phyloP scores from a whole-genome alignment of 2,888 invertebrate genomes.

The Nomada fabriciana region DNA sequence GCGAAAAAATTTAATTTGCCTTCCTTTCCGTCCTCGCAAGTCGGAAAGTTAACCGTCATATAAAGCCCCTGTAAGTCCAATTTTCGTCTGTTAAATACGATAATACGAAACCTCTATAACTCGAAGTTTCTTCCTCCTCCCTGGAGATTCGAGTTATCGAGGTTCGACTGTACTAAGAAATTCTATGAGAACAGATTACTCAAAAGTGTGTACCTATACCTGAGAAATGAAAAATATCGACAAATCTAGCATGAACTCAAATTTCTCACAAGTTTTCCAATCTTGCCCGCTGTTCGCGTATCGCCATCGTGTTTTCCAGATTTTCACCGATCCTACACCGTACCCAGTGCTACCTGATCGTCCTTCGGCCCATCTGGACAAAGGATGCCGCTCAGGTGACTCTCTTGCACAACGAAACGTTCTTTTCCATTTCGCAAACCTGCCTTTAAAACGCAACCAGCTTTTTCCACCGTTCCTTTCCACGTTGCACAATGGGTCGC shows the following conservation, averaged over 20 bases:
- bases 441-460: constrained; percentile 35
- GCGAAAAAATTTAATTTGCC: too few species aligned
- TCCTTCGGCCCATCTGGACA: constrained; percentile 34
- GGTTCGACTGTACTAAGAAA: too few species aligned
- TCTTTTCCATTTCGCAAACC: constrained; percentile 11
- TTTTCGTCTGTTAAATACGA: too few species aligned
- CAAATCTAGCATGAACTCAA: not conserved
- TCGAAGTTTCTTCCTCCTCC: too few species aligned
- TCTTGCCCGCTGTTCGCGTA: not conserved
- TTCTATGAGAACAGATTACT: too few species aligned
- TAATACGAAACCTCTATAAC: too few species aligned
- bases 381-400: constrained; percentile 51
- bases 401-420: constrained; percentile 22
- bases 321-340: constrained; percentile 23
- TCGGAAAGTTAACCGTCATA: too few species aligned
- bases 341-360: constrained; percentile 50
- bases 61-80: too few species aligned
- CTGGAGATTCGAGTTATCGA: not conserved
- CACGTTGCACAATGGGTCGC: constrained; percentile 32
- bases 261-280: not conserved
- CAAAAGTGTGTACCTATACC: too few species aligned
- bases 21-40: too few species aligned
- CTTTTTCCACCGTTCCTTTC: constrained; percentile 12
- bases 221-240: too few species aligned
- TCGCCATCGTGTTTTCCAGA: constrained; percentile 23